phyloP scores from a whole-genome alignment of 1,140 invertebrate genomes.

The Bombus fervidus region DNA sequence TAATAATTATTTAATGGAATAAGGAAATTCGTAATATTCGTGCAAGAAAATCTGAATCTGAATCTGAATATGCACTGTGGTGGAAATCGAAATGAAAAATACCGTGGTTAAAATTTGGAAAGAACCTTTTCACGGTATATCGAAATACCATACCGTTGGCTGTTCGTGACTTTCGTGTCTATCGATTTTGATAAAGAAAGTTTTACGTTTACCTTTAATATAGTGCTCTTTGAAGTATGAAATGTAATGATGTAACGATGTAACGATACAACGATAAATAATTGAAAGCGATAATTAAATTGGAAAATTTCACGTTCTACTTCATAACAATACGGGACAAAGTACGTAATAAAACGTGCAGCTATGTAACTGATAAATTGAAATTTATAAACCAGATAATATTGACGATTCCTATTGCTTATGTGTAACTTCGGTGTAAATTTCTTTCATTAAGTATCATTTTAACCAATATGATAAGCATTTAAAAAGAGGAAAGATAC shows the following conservation, averaged over 20 bases:
- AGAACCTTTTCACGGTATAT: no score
- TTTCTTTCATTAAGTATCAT: neutral
- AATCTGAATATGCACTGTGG: no score
- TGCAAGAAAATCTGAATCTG: no score
- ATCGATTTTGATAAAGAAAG: no score
- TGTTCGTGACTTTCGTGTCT: no score
- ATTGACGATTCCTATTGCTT: neutral
- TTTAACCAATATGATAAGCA: no score
- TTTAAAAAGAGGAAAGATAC: neutral
- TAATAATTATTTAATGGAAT: neutral
- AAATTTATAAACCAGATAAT: neutral
- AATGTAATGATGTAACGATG: neutral
- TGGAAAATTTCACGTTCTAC: neutral
- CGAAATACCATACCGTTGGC: no score
- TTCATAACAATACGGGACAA: neutral
- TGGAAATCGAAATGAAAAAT: no score
- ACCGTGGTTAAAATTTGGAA: no score
- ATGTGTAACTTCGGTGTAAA: neutral
- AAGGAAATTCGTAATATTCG: neutral
- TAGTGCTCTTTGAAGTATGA: neutral
- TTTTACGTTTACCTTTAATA: neutral
- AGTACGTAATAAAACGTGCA: neutral
- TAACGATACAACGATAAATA: neutral
- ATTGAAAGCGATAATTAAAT: neutral
- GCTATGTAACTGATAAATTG: neutral